These are phyloP conservation scores for Muschampia plurimacula DNA, from an alignment of 2,888 invertebrate species.

Conservation along the genomic window DNA sequence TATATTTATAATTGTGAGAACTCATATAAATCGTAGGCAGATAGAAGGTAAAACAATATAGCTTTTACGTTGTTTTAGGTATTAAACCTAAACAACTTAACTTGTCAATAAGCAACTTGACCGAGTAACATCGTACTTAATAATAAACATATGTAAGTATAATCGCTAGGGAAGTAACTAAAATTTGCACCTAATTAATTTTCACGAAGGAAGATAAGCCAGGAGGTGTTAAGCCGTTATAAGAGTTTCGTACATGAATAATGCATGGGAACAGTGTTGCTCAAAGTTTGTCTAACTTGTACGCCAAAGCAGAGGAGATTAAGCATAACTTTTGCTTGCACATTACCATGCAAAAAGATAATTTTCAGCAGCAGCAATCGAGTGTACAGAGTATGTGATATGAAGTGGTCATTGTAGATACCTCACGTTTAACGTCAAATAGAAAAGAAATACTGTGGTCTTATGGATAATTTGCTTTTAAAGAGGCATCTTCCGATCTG, in stretches of 20 bases:
- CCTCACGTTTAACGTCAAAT: too few species aligned
- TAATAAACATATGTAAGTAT: too few species aligned
- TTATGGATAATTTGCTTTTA: too few species aligned
- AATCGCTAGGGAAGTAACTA: neutral
- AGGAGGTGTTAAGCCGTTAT: slow-evolving; percentile 45
- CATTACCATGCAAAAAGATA: neutral
- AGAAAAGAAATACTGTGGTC: too few species aligned
- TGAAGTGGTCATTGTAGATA: neutral
- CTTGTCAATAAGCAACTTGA: neutral
- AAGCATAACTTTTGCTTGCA: neutral
- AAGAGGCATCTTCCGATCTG: too few species aligned
- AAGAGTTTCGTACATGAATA: slow-evolving; percentile 47
- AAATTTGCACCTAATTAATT: slow-evolving; percentile 28
- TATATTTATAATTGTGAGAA: too few species aligned
- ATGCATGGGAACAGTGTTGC: slow-evolving; percentile 43
- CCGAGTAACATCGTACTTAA: neutral
- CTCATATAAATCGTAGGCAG: too few species aligned
- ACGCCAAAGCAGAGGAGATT: neutral
- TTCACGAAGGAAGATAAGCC: slow-evolving; percentile 30
- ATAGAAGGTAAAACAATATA: too few species aligned
- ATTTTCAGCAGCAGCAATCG: neutral
- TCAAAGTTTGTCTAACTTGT: slow-evolving; percentile 17
- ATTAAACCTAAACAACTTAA: neutral
- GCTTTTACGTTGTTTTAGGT: neutral
- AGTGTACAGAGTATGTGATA: neutral